Base-by-base conservation (phyloP, 2,113 vertebrate genomes). In the Spermophilus dauricus region DNA sequence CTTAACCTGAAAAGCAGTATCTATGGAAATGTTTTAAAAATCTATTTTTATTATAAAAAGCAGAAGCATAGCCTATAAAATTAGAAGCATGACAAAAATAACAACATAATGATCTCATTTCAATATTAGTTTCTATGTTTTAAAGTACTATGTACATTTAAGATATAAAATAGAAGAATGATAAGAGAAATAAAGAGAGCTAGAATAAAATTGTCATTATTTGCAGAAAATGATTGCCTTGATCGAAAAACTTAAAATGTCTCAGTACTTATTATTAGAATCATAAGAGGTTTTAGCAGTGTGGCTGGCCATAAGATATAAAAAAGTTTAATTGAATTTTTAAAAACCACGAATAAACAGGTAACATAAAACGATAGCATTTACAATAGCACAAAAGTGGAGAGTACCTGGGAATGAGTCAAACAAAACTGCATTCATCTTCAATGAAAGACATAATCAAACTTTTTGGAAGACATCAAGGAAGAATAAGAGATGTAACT, bases 361-460 rank as follows among this genome's bases (percentile, higher is more conserved):
- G 72, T 67, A 3, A 56, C 86, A 63, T 78, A 63, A 97, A 87
- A n/a, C 86, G 24, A 42, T 34, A 45, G 32, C 39, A 51, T 94
- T 92, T 72, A 22, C 0, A 72, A 80, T 84, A 95, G 28, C 30
- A 37, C 3, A 80, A 48, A 77, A 20, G 37, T n/a, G 63, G 91
- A 81, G 1, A 0, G 26, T 28, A 73, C 0, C 13, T 72, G 26
- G 24, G 6, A 53, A 81, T 61, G 58, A 80, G 83, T 56, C 30
- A 72, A 86, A 87, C 18, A 95, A 93, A 72, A 84, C 5, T 89
- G 7, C 16, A 2, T 24, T 5, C 37, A 82, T 34, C 7, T 90
- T 93, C 78, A 65, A 34, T 83, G 32, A 70, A 69, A 97, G 92
- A 94, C 61, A 13, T 39, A 82, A 75, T 73, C 48, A 87, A 94